Conservation (phyloP, 1,140 invertebrate genomes). For the Bombus impatiens region DNA sequence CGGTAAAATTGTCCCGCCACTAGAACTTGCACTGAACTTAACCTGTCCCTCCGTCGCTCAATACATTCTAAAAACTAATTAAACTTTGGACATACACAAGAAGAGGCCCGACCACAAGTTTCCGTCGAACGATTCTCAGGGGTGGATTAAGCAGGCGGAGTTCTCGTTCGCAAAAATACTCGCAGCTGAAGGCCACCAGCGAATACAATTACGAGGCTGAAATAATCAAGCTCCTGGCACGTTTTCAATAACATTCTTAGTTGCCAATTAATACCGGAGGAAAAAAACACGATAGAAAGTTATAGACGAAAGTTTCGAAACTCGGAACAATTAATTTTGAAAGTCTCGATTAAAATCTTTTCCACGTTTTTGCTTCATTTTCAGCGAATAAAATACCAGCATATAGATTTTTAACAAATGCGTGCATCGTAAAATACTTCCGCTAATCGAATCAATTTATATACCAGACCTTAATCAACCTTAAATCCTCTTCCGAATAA, state of each 20-base stretch:
- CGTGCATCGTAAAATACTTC: background rate
- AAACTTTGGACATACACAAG: conserved; percentile 78
- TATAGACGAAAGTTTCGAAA: background rate
- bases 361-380: background rate
- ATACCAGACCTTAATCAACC: background rate
- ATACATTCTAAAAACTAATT: conserved; percentile 82
- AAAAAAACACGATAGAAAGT: background rate
- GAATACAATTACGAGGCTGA: conserved; percentile 26
- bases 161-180: conserved; percentile 47
- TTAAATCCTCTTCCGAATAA: background rate
- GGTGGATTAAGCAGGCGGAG: conserved; percentile 51
- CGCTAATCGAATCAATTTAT: background rate
- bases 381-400: background rate
- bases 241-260: background rate
- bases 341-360: background rate
- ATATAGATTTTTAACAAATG: background rate
- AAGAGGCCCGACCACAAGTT: conserved; percentile 60
- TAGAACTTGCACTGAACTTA: conserved; percentile 76
- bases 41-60: conserved; percentile 58
- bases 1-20: conserved; percentile 78
- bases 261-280: background rate
- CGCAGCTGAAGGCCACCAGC: conserved; percentile 29
- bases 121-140: conserved; percentile 54
- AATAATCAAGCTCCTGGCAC: conserved; percentile 20
- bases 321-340: background rate